Percentiles rank a stretch among this genome's conserved stretches.
Conservation (phyloP, 2,888 invertebrate genomes). For the Harpalus rufipes region DNA sequence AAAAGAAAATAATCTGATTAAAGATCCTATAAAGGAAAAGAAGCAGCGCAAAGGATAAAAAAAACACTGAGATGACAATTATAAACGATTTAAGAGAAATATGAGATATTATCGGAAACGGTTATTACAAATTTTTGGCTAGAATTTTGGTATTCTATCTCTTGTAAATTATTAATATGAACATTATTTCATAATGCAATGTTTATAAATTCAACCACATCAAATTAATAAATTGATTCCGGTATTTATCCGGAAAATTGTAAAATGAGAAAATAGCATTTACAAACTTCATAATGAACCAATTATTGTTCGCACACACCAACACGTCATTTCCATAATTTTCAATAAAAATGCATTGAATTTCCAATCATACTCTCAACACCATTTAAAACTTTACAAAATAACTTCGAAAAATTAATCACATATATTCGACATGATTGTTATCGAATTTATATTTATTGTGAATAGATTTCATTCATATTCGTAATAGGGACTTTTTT, state of each 20-base stretch:
- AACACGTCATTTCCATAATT: conserved; percentile 14
- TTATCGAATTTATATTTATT: background rate
- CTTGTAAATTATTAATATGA: no score
- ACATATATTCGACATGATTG: background rate
- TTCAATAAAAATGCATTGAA: conserved; percentile 33
- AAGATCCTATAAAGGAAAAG: conserved; percentile 21
- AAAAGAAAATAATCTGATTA: conserved; percentile 9
- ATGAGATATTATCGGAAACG: no score
- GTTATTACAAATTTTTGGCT: no score
- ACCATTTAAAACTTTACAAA: background rate
- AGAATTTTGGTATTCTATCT: no score
- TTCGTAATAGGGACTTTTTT: no score
- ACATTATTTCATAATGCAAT: background rate
- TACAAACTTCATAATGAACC: conserved; percentile 14
- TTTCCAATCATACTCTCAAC: conserved; percentile 6
- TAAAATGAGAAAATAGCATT: background rate
- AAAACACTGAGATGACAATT: background rate
- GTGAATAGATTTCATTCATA: background rate
- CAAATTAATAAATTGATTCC: no score
- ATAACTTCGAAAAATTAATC: background rate
- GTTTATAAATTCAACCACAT: no score
- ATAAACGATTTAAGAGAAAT: background rate
- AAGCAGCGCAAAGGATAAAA: conserved; percentile 9
- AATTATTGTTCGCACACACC: conserved; percentile 1
- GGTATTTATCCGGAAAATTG: no score